These are phyloP conservation scores for Drosophila rellima DNA, from an alignment of 2,888 invertebrate genomes.

Conservation along the genomic window DNA sequence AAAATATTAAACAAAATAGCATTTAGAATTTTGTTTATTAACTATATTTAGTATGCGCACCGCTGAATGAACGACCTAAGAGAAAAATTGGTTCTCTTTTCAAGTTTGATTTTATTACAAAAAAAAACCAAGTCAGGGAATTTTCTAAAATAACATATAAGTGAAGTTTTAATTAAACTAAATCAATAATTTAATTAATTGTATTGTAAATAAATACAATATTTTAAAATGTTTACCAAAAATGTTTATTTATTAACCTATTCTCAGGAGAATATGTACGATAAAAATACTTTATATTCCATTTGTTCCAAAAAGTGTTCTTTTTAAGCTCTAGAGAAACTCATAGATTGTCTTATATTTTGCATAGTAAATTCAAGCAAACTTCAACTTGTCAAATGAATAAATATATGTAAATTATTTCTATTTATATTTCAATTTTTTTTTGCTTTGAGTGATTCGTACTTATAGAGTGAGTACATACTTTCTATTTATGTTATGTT, in stretches of 20 bases:
- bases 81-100: no score
- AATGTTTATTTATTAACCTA: neutral
- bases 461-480: constrained; percentile 41
- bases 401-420: constrained; percentile 10
- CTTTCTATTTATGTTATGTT: constrained; percentile 13
- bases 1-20: no score
- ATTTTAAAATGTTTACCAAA: neutral
- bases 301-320: no score
- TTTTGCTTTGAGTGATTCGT: constrained; percentile 10
- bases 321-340: neutral
- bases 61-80: no score
- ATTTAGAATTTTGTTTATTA: no score
- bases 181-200: no score
- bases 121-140: no score
- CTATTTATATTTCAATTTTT: constrained; percentile 11
- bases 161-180: no score
- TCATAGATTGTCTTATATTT: neutral
- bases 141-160: no score
- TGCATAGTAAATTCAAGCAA: neutral
- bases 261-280: no score
- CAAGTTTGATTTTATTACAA: no score
- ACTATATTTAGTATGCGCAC: no score
- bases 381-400: neutral
- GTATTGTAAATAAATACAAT: neutral
- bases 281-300: neutral